Percentiles rank a stretch among this genome's conserved stretches.
phyloP scores from a whole-genome alignment of 2,113 vertebrate genomes.

The Cairina moschata region DNA sequence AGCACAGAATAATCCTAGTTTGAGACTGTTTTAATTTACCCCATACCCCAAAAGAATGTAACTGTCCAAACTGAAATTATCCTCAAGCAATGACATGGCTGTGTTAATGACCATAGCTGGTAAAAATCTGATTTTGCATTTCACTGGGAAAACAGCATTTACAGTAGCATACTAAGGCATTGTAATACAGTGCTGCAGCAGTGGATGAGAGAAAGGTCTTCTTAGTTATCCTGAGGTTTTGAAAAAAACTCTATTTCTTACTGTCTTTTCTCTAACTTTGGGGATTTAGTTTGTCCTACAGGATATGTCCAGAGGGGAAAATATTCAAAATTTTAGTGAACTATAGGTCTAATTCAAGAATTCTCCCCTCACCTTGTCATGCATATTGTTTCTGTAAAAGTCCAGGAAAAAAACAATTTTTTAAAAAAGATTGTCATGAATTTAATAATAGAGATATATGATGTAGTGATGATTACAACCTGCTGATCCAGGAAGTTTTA shows the following conservation, averaged over 20 bases:
- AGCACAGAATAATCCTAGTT: constrained; percentile 30
- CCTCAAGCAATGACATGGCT: neutral
- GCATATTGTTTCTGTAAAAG: neutral
- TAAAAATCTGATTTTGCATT: constrained; percentile 33
- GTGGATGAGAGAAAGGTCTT: neutral
- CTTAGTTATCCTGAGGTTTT: neutral
- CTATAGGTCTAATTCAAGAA: neutral
- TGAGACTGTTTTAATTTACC: constrained; percentile 37
- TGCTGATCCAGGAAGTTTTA: neutral
- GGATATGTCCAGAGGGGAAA: neutral
- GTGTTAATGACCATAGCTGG: constrained; percentile 11
- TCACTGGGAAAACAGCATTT: neutral
- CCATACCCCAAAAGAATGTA: constrained; percentile 12
- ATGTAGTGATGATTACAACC: neutral
- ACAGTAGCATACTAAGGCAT: neutral
- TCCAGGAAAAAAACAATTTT: neutral
- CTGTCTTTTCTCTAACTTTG: neutral
- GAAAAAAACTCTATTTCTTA: neutral
- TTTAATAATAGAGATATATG: neutral
- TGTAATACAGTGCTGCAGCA: neutral
- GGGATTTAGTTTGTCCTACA: neutral
- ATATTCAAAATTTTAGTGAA: neutral
- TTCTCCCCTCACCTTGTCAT: neutral
- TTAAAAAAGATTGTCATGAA: neutral
- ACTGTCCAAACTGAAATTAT: constrained; percentile 6